Percentiles rank a stretch among this genome's conserved stretches.
Conservation (phyloP, 2,888 invertebrate genomes). For the Tortrix viridana region DNA sequence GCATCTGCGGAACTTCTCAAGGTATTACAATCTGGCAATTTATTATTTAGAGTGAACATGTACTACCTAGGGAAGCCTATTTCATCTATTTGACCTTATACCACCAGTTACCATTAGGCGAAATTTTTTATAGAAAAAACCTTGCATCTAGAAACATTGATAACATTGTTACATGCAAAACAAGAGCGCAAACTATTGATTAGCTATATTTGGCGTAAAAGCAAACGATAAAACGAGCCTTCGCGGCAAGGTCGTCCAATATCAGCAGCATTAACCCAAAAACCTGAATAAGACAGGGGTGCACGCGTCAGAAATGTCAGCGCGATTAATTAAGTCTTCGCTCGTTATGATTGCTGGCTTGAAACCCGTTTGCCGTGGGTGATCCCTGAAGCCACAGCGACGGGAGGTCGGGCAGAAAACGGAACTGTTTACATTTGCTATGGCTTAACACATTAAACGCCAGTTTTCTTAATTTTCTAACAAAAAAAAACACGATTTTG, state of each 20-base stretch:
- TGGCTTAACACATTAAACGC: background rate
- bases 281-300: conserved; percentile 43
- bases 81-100: no score
- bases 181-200: background rate
- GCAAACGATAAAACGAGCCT: conserved; percentile 52
- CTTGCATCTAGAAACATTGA: background rate
- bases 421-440: background rate
- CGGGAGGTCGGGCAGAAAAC: conserved; percentile 44
- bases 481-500: no score
- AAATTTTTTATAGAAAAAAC: no score
- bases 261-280: conserved; percentile 59
- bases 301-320: conserved; percentile 48
- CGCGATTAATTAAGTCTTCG: conserved; percentile 59
- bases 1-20: no score
- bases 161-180: conserved; percentile 2
- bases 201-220: background rate
- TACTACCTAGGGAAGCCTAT: no score
- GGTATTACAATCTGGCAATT: no score
- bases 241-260: conserved; percentile 53
- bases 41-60: no score
- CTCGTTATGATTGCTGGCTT: conserved; percentile 55
- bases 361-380: conserved; percentile 62
- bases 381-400: conserved; percentile 56
- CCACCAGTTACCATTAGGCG: no score
- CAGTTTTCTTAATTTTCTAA: no score